Evolutionary conservation across 1,140 invertebrate genomes (phyloP).

Genomic region (Lysiphlebus fabarum): DNA sequence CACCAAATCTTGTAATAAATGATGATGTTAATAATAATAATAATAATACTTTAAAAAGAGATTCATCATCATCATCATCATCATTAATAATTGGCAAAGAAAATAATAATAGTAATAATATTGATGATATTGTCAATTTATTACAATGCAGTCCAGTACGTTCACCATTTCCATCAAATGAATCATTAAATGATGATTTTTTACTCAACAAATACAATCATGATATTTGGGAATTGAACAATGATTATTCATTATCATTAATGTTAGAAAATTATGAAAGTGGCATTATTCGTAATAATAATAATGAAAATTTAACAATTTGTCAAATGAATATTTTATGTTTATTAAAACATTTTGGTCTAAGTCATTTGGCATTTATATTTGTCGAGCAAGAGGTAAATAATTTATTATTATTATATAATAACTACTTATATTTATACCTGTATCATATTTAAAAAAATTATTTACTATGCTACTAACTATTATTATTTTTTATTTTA

Average conservation of each 20-base stretch:
- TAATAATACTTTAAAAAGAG: no score
- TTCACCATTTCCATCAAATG: slow-evolving; percentile 34
- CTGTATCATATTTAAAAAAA: no score
- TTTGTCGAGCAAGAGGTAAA: slow-evolving; percentile 48
- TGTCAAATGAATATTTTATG: slow-evolving; percentile 36
- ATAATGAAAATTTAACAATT: slow-evolving; percentile 35
- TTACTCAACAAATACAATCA: no score
- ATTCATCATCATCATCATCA: no score
- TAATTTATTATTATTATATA: slow-evolving; percentile 4
- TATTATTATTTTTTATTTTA: slow-evolving; percentile 17
- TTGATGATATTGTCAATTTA: slow-evolving; percentile 35
- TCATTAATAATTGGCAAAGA: no score
- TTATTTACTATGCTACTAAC: no score
- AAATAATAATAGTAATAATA: no score
- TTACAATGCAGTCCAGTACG: slow-evolving; percentile 41
- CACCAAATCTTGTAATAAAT: slow-evolving; percentile 34
- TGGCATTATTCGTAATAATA: no score
- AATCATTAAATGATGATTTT: slow-evolving; percentile 3
- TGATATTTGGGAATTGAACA: no score
- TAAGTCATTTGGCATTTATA: slow-evolving; percentile 36
- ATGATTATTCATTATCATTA: no score
- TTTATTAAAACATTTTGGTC: slow-evolving; percentile 36
- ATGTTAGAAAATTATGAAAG: no score
- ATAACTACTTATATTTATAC: background rate
- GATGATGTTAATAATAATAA: slow-evolving; percentile 21